Base-by-base conservation (phyloP, 2,888 invertebrate species). In the Lissonota sp. region DNA sequence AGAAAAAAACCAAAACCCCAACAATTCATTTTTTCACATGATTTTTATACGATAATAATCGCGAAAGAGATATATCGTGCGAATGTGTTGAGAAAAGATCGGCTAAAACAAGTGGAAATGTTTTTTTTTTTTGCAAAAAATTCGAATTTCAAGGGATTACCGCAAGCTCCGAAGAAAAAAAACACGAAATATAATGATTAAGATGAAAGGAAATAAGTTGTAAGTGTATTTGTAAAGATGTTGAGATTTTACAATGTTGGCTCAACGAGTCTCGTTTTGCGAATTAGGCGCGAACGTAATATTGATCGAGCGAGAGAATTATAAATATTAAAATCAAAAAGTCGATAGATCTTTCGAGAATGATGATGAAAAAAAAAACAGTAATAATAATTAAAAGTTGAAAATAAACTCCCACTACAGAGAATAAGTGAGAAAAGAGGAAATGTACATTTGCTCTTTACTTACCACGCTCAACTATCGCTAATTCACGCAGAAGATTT, bases 11-110 rank as follows among this genome's bases (percentile, higher is more conserved):
- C n/a, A n/a, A 26, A 26, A 26, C 26, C 26, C 26, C 26, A 82
- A 62, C 69, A 83, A 83, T 87, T 87, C 51, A 84, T 84, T 88
- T 87, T 80, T 81, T 80, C 79, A 78, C 82, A 84, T 86, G 67
- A 73, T 85, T 88, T 88, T 86, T 85, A 86, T 86, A 86, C 76
- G 64, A 58, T 51, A 53, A 74, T 63, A 60, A 46, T n/a, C 44
- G 69, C 14, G 64, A 55, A 42, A 40, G 42, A 60, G 10, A 37
- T 40, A 37, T 40, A n/a, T 53, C 14, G 53, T 12, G 51, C n/a
- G 51, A 51, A 51, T 51, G 51, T 14, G 12, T 26, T 26, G 26
- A 26, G 26, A 26, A 26, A 44, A 62, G 12, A 69, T 12, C 44
- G 46, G 60, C 49, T 10, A 12, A 69, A 69, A 73, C 44, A 10